These are phyloP conservation scores for Coluber constrictor DNA, from an alignment of 2,797 vertebrate genomes.

Conservation along the genomic window DNA sequence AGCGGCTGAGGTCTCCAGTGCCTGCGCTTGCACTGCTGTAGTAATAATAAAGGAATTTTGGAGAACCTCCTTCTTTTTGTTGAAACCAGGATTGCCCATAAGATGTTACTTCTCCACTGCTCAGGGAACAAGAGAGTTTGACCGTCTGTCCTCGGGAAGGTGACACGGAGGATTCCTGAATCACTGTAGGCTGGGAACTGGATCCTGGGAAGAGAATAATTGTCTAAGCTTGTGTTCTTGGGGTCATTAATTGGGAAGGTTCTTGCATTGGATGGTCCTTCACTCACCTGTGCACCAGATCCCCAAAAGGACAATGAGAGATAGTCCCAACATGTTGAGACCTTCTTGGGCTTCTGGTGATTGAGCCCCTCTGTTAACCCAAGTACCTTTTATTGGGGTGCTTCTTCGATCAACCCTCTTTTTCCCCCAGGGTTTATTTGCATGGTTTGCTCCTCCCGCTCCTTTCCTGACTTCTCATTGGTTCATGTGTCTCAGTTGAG, in stretches of 20 bases:
- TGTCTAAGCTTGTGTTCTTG: background rate
- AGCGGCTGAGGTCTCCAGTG: constrained; percentile 31
- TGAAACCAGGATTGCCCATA: constrained; percentile 35
- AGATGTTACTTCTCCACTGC: background rate
- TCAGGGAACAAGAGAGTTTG: constrained; percentile 8
- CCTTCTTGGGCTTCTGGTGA: rapidly evolving
- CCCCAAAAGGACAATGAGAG: background rate
- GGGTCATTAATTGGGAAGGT: rapidly evolving
- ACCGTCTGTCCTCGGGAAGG: background rate
- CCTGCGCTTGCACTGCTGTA: constrained; percentile 22
- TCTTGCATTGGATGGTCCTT: too few relatives aligned
- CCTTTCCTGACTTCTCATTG: too few relatives aligned
- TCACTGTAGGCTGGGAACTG: too few relatives aligned
- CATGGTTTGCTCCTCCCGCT: too few relatives aligned
- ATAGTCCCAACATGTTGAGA: background rate
- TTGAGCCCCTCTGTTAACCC: too few relatives aligned
- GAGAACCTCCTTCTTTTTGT: constrained; percentile 19
- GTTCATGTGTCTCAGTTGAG: too few relatives aligned
- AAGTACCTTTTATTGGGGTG: too few relatives aligned
- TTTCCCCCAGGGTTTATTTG: too few relatives aligned
- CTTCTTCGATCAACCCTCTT: too few relatives aligned
- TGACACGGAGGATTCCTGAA: too few relatives aligned
- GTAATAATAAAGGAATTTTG: constrained; percentile 39
- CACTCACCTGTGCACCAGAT: constrained; percentile 3
- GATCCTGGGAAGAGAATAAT: too few relatives aligned